A percentile compares a stretch with the other conserved stretches of the same genome.
phyloP scores from a whole-genome alignment of 2,888 invertebrate species.

The Thymelicus acteon region DNA sequence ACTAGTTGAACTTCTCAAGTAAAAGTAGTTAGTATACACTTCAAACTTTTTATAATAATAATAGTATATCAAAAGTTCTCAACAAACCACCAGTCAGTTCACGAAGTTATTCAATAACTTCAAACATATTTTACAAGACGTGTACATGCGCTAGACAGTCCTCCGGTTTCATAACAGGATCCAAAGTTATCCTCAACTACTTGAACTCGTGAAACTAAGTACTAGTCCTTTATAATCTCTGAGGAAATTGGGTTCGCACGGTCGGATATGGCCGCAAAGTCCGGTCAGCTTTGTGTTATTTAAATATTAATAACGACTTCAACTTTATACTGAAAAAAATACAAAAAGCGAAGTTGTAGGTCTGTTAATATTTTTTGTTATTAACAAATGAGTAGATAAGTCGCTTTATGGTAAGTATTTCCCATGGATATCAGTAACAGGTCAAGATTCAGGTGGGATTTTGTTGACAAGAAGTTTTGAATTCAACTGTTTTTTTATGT shows the following conservation, averaged over 20 bases:
- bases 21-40: no score
- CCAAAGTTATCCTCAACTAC: constrained; percentile 21
- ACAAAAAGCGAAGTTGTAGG: neutral
- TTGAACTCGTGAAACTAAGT: constrained; percentile 15
- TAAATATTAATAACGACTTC: neutral
- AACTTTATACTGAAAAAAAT: neutral
- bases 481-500: no score
- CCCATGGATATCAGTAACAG: no score
- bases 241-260: constrained; percentile 28
- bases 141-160: constrained; percentile 4
- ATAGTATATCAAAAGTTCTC: neutral
- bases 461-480: no score
- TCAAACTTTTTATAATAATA: neutral
- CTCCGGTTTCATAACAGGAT: constrained; percentile 7
- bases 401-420: no score
- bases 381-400: no score
- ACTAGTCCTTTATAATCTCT: constrained; percentile 30
- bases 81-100: neutral
- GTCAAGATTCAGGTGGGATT: no score
- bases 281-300: neutral
- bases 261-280: constrained; percentile 3
- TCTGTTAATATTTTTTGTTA: no score
- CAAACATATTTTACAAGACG: constrained; percentile 3
- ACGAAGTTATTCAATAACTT: constrained; percentile 8
- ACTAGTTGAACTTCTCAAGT: no score